These are phyloP conservation scores for Palythoa grandiflora DNA, from an alignment of 92 coral and sea anemone species.

Conservation along the genomic window DNA sequence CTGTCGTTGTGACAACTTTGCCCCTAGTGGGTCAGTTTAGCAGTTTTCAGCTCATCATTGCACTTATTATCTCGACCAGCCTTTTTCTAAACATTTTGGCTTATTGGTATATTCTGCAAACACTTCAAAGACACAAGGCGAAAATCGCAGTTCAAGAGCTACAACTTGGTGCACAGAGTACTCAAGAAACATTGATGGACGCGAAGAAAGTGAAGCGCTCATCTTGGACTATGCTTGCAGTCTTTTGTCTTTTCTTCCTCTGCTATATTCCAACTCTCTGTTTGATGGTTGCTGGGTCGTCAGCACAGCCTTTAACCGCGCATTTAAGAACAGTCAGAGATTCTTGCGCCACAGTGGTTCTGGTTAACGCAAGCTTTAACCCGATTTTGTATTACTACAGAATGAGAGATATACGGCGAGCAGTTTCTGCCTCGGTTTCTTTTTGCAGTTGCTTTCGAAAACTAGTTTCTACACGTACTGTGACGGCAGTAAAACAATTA, in stretches of 20 bases:
- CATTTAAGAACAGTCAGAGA: conserved; percentile 1
- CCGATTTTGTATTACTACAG: conserved; percentile 33
- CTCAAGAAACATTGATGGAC: background rate
- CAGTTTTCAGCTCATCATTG: conserved; percentile 3
- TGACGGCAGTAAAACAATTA: background rate
- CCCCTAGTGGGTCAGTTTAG: background rate
- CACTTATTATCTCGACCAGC: conserved; percentile 21
- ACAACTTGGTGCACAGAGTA: background rate
- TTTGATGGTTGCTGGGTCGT: conserved; percentile 15
- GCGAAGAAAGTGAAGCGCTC: conserved; percentile 11
- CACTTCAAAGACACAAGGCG: background rate
- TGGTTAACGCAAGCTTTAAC: conserved; percentile 30
- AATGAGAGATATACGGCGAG: conserved; percentile 34
- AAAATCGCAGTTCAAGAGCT: conserved; percentile 2
- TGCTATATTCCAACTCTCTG: conserved; percentile 26
- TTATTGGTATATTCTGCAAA: conserved; percentile 13
- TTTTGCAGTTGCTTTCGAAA: background rate
- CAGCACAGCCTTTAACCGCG: background rate
- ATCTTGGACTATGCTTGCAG: conserved; percentile 36
- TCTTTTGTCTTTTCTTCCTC: conserved; percentile 16
- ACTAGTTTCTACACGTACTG: background rate
- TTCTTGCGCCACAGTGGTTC: conserved; percentile 14
- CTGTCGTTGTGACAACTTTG: background rate
- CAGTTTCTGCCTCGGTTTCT: background rate
- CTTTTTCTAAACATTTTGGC: background rate